These are phyloP conservation scores for Mastomys natalensis DNA, from an alignment of 2,113 vertebrate species.

Conservation along the genomic window DNA sequence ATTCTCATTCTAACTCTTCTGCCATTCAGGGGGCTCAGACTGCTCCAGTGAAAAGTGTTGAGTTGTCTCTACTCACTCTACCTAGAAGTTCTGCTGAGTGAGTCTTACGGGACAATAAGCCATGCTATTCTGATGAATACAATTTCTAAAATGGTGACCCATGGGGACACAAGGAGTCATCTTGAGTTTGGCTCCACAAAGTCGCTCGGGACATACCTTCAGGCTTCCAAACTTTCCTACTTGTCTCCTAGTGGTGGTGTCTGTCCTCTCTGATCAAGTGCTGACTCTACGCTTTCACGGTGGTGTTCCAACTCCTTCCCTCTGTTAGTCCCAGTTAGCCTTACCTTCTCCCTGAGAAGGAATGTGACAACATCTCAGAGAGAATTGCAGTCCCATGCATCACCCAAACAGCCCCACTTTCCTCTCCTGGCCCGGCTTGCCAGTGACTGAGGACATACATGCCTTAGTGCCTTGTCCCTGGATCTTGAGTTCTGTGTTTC, in stretches of 20 bases:
- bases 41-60: background rate
- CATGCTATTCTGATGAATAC: background rate
- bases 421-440: background rate
- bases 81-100: background rate
- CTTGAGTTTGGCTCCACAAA: too few relatives aligned
- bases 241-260: too few relatives aligned
- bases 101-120: background rate
- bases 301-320: background rate
- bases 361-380: background rate
- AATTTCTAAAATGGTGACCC: background rate
- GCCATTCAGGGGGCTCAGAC: background rate
- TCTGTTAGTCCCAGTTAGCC: background rate
- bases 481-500: background rate
- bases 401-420: background rate
- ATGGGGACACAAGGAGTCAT: background rate
- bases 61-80: background rate
- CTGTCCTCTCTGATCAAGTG: background rate
- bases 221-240: background rate
- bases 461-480: background rate
- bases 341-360: background rate
- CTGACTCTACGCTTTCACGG: background rate
- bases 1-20: background rate
- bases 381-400: background rate
- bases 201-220: background rate
- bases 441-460: background rate